phyloP scores from a whole-genome alignment of 1,140 invertebrate genomes.

The Drosophila aff. region DNA sequence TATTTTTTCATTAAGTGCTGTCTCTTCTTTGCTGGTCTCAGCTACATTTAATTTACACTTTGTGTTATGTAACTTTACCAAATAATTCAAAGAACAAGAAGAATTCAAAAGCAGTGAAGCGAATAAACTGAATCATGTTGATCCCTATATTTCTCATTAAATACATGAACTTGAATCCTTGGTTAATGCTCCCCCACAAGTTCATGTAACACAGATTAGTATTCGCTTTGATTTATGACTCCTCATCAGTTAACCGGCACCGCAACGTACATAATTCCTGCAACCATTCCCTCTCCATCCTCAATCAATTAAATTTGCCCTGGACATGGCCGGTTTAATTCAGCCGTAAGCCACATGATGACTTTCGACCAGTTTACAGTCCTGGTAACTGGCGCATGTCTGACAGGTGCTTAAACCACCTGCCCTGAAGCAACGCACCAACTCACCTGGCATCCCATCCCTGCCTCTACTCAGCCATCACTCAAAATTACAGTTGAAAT shows the following conservation, averaged over 20 bases:
- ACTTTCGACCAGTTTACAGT: constrained; percentile 24
- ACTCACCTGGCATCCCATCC: constrained; percentile 2
- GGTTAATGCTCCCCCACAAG: neutral
- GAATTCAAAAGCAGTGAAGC: too few species aligned
- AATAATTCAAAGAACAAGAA: too few species aligned
- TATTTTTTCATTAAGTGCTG: constrained; percentile 9
- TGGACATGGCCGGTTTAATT: constrained; percentile 22
- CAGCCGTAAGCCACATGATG: constrained; percentile 34
- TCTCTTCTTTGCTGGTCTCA: too few species aligned
- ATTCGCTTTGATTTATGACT: constrained; percentile 14
- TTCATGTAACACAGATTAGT: neutral
- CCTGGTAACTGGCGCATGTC: constrained; percentile 11
- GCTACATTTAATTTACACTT: neutral
- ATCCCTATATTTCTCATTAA: neutral
- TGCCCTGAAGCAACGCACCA: constrained; percentile 1
- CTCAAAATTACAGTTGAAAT: constrained; percentile 49
- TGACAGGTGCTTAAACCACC: constrained; percentile 47
- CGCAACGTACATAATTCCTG: constrained; percentile 6
- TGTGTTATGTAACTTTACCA: too few species aligned
- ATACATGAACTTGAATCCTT: neutral
- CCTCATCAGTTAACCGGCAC: constrained; percentile 2
- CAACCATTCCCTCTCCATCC: neutral
- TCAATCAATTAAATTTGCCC: constrained; percentile 36
- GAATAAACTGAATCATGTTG: neutral
- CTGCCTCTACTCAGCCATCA: neutral